Evolutionary conservation across 2,888 invertebrate genomes (phyloP), one percentile per base, ranked within the genome.

Genomic region (Atrina japonica): DNA sequence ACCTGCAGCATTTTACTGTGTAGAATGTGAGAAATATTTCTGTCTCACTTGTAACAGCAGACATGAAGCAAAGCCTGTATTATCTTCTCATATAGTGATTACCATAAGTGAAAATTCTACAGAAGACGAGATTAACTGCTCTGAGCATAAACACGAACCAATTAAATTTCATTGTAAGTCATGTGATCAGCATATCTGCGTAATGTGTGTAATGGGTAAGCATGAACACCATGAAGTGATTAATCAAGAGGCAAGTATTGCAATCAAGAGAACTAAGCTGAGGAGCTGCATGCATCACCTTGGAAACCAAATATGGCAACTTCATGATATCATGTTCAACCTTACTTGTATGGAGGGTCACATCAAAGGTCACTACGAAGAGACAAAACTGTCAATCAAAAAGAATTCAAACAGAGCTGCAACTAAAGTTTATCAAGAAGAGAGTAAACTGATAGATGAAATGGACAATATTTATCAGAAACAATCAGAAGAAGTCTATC

Each of bases 11-110:
- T 47, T 63, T 11, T 79, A 68, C n/a, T 80, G 80, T 66, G 61
- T 64, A 3, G 75, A 76, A 7, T 80, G 80, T 52, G 50, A 66
- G 27, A 77, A 75, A 47, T 70, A 78, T 45, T 72, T 74, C 30
- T 80, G 80, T 50, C 11, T 25, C 1, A 14, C 3, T 1, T 80
- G 80, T 52, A 47, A 58, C 2, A 29, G 58, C 1, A 41, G 55
- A 23, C 75, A 76, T 18, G 52, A 66, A 9, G 27, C 47, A 21
- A 70, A 67, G 3, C 47, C 64, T 9, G 70, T 70, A 27, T 67
- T 78, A 25, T 63, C 47, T 40, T 47, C 61, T 41, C 80, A 80
- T 52, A 56, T 71, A 9, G 21, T 75, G 27, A 35, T 73, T 9
- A 30, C 47, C 27, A 41, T 72, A 0, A 29, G 43, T 11, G 18